phyloP scores from a whole-genome alignment of 1,140 invertebrate genomes.

The Geopemphigus sp. region DNA sequence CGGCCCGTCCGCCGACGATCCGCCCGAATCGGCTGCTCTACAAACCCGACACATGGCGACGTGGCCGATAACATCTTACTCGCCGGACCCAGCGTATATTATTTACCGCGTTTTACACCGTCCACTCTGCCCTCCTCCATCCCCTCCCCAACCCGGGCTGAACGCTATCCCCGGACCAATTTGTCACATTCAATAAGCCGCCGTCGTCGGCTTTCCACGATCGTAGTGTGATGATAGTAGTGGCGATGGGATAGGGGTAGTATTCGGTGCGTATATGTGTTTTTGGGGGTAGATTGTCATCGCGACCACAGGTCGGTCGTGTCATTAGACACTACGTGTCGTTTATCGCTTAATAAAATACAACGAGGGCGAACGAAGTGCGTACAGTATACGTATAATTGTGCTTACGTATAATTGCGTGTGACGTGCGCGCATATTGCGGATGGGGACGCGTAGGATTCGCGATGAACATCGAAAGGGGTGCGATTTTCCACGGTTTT shows the following conservation, averaged over 20 bases:
- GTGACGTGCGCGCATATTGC: too few relatives aligned
- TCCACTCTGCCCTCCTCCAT: neutral
- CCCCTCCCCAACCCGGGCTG: too few relatives aligned
- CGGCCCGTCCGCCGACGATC: neutral
- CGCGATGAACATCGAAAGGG: neutral
- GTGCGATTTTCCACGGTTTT: conserved; percentile 36
- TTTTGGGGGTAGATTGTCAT: neutral
- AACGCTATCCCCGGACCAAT: too few relatives aligned
- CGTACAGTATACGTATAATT: neutral
- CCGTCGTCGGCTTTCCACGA: neutral
- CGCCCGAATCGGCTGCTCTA: neutral
- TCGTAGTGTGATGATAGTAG: neutral
- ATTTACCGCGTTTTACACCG: neutral
- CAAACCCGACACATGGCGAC: conserved; percentile 9
- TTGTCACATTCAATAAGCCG: conserved; percentile 44
- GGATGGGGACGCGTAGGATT: neutral
- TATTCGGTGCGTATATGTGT: too few relatives aligned
- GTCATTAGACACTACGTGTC: neutral
- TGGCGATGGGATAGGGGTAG: too few relatives aligned
- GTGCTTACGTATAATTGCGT: neutral
- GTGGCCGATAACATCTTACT: conserved; percentile 28
- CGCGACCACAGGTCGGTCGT: neutral
- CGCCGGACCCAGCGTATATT: neutral
- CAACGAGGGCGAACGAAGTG: neutral
- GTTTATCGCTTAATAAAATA: neutral